Conservation (phyloP, 2,113 vertebrate genomes). For the Odontophorus gujanensis region DNA sequence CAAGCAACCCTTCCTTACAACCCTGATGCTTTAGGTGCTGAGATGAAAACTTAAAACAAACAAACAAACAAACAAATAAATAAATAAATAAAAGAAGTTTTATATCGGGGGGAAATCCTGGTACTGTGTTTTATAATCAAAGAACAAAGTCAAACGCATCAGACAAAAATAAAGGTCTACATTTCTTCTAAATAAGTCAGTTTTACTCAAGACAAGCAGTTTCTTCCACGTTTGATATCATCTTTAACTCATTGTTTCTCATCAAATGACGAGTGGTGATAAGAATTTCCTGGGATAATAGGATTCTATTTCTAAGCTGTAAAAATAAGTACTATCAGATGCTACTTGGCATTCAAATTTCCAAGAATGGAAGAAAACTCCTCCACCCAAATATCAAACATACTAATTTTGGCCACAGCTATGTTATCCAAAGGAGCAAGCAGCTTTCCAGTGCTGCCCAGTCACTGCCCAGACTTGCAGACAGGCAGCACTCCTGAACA, state of each 20-base stretch:
- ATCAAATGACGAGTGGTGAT: conserved; percentile 43
- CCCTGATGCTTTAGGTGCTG: conserved; percentile 39
- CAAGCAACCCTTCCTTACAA: conserved; percentile 37
- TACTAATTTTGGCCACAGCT: neutral
- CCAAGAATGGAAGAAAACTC: conserved; percentile 49
- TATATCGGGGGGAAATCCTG: neutral
- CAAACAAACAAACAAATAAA: neutral
- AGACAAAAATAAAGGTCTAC: neutral
- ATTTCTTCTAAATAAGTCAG: conserved; percentile 33
- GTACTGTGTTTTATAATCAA: neutral
- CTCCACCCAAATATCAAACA: conserved; percentile 25
- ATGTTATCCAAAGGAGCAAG: neutral
- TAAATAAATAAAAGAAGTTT: neutral
- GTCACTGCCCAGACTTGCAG: neutral
- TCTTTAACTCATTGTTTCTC: conserved; percentile 71
- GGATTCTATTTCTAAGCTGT: conserved; percentile 37
- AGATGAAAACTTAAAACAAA: conserved; percentile 35
- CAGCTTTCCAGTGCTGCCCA: neutral
- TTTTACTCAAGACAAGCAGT: conserved; percentile 38
- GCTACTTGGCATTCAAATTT: conserved; percentile 48
- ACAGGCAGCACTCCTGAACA: neutral
- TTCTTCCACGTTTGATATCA: conserved; percentile 39
- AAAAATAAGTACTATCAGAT: conserved; percentile 65
- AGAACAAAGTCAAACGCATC: conserved; percentile 34
- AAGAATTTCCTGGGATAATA: conserved; percentile 67